These are phyloP conservation scores for Amphimallon solstitiale DNA, from an alignment of 2,888 invertebrate genomes.

Conservation along the genomic window DNA sequence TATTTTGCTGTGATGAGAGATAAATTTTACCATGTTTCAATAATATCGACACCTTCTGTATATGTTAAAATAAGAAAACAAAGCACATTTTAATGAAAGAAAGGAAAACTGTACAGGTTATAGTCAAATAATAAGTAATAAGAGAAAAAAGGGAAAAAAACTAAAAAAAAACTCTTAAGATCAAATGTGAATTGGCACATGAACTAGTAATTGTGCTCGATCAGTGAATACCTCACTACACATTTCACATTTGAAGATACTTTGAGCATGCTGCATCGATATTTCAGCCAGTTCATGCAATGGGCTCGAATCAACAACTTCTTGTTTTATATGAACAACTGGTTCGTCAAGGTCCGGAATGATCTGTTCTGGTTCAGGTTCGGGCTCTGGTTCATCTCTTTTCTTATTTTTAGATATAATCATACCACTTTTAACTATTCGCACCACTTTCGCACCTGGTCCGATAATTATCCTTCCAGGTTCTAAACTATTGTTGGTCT, in stretches of 20 bases:
- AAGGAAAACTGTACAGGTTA: slow-evolving; percentile 19
- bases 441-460: slow-evolving; percentile 59
- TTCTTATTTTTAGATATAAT: slow-evolving; percentile 59
- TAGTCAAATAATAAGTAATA: slow-evolving; percentile 1
- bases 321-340: slow-evolving; percentile 50
- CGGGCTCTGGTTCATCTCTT: slow-evolving; percentile 47
- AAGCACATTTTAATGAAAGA: slow-evolving; percentile 6
- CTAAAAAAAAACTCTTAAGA: slow-evolving; percentile 52
- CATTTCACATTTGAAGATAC: slow-evolving; percentile 82
- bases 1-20: too few species aligned
- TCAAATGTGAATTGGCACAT: slow-evolving; percentile 87
- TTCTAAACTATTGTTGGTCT: slow-evolving; percentile 52
- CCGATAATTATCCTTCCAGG: slow-evolving; percentile 59
- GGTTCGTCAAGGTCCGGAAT: slow-evolving; percentile 61
- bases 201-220: slow-evolving; percentile 77
- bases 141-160: slow-evolving; percentile 13
- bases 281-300: slow-evolving; percentile 66
- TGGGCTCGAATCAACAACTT: slow-evolving; percentile 63
- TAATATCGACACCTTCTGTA: neutral
- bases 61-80: slow-evolving; percentile 6
- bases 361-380: slow-evolving; percentile 51
- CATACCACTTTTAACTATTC: slow-evolving; percentile 62
- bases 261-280: slow-evolving; percentile 62
- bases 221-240: slow-evolving; percentile 80
- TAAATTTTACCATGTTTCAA: neutral